Evolutionary conservation across 2,888 invertebrate genomes (phyloP).

Genomic region (Carterocephalus palaemon): DNA sequence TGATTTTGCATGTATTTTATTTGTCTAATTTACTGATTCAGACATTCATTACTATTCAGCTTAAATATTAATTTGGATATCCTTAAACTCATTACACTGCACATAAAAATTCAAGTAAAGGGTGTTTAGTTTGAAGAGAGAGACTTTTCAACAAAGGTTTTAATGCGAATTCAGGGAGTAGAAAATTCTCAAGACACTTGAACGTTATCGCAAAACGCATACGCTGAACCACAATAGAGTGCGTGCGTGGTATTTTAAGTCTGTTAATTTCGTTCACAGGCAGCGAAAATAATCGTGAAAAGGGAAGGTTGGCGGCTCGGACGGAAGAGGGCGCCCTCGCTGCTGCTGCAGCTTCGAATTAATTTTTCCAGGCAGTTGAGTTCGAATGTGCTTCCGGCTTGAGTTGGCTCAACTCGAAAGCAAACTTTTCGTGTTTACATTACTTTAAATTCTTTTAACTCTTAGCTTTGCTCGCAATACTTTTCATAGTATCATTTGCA

Average conservation of each 20-base stretch:
- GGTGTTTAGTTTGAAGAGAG: slow-evolving; percentile 4
- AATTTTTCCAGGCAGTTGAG: slow-evolving; percentile 76
- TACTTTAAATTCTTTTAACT: slow-evolving; percentile 71
- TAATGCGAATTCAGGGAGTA: slow-evolving; percentile 10
- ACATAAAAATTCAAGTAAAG: slow-evolving; percentile 1
- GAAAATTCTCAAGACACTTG: slow-evolving; percentile 19
- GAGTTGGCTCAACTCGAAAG: slow-evolving; percentile 71
- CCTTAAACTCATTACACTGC: not conserved
- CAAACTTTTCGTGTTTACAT: slow-evolving; percentile 75
- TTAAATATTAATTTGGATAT: not conserved
- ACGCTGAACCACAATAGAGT: slow-evolving; percentile 15
- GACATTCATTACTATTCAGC: not conserved
- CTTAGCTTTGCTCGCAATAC: slow-evolving; percentile 63
- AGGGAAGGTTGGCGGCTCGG: slow-evolving; percentile 29
- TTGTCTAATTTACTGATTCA: slow-evolving; percentile 12
- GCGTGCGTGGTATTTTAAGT: slow-evolving; percentile 20
- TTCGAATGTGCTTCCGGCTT: slow-evolving; percentile 72
- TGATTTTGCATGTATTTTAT: slow-evolving; percentile 33
- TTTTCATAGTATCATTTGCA: slow-evolving; percentile 58
- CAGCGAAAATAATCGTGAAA: slow-evolving; percentile 31
- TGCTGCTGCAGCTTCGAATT: slow-evolving; percentile 63
- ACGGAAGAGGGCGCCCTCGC: slow-evolving; percentile 36
- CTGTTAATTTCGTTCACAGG: slow-evolving; percentile 23
- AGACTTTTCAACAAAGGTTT: slow-evolving; percentile 12
- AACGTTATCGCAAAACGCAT: slow-evolving; percentile 19